Base-by-base conservation (phyloP, 2,888 invertebrate species). In the Liopterus haemorrhoidalis region DNA sequence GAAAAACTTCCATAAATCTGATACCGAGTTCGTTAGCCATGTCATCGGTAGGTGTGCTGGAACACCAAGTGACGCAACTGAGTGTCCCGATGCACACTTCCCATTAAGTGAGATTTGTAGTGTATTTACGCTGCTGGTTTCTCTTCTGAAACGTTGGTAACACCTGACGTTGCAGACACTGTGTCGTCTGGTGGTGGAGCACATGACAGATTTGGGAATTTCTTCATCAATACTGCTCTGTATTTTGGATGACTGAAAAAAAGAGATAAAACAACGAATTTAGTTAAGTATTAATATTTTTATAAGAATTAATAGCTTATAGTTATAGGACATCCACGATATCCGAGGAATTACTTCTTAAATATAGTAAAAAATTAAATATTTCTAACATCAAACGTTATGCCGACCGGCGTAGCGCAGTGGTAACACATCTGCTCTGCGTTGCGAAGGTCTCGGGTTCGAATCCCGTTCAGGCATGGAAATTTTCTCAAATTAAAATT, bases 141-240 rank as follows among this genome's bases (percentile, higher is more conserved):
- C 59, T 83, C 82, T 53, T 76, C 76, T 46, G 70, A 68, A 37
- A 78, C 73, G 33, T 79, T 79, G 41, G 85, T 83, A 42, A 77
- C 75, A 15, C 77, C 82, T 4, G 85, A 83, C 3, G 76, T 79
- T 32, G 78, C 78, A 3, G 84, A 83, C 30, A 73, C 74, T 15
- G 72, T 70, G 52, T 82, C 82, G 45, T 79, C 79, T 15, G 72
- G 70, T 24, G 72, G 67, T 11, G 2, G 72, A 65, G 79, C 78
- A 62, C 85, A 85, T 11, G 81, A 75, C 59, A 86, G 71, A 48
- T 82, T 79, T 20, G 89, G 89, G 76, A 87, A 85, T 64, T 77
- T 80, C 70, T 81, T 76, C 67, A 81, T 77, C 50, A 90, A 71
- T 27, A 82, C 86, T 46, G 79, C 79, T 54, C 84, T 76, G 69